Percentiles rank a stretch among this genome's conserved stretches.
These are phyloP conservation scores for Tenthredo amoena DNA, from an alignment of 2,888 invertebrate species.

Conservation along the genomic window DNA sequence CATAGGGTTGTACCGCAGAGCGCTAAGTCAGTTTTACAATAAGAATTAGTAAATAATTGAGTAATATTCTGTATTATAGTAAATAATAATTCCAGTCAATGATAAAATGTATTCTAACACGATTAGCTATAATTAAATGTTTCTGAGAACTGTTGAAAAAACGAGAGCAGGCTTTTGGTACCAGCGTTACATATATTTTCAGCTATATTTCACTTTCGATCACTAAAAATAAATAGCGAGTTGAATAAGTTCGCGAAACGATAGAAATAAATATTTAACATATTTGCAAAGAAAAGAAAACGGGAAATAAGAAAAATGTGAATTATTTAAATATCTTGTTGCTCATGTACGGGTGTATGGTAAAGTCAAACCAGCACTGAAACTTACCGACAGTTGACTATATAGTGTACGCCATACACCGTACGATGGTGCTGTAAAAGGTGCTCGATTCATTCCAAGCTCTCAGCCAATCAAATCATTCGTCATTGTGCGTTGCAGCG, in stretches of 20 bases:
- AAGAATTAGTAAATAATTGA: not conserved
- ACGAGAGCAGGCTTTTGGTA: not conserved
- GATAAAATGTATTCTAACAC: not conserved
- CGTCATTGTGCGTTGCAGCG: conserved; percentile 15
- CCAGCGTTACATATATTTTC: no score
- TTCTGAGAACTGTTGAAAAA: not conserved
- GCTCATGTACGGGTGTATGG: not conserved
- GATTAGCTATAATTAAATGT: not conserved
- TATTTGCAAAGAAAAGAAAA: no score
- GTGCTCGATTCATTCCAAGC: not conserved
- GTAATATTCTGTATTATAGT: no score
- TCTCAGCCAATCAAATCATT: conserved; percentile 40
- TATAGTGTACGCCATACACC: not conserved
- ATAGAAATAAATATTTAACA: no score
- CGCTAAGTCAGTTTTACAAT: not conserved
- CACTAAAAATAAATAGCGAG: no score
- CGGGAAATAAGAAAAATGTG: no score
- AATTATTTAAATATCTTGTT: not conserved
- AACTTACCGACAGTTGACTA: not conserved
- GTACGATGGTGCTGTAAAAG: not conserved
- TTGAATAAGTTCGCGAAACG: no score
- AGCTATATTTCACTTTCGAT: not conserved
- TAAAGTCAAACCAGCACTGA: not conserved
- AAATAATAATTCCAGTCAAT: not conserved
- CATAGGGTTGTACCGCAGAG: not conserved